Percentiles rank a stretch among this genome's conserved stretches.
phyloP scores from a whole-genome alignment of 2,888 invertebrate genomes.

The Sarcophaga subvicina region DNA sequence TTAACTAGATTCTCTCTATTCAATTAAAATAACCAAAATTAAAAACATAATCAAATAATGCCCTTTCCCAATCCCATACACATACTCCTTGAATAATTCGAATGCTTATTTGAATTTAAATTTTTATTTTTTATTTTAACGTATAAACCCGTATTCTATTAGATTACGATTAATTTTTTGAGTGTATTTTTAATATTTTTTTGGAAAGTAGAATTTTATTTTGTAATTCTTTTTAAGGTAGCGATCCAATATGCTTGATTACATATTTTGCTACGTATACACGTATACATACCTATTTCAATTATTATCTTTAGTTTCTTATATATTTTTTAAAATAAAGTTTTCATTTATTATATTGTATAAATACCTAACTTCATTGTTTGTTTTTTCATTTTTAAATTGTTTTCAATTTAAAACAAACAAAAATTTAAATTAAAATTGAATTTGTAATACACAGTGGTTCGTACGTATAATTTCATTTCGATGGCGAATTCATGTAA shows the following conservation, averaged over 20 bases:
- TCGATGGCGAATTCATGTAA: constrained; percentile 17
- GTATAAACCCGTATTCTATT: too few species aligned
- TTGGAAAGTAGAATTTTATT: background rate
- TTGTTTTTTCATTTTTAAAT: constrained; percentile 2
- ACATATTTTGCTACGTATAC: background rate
- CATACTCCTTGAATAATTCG: constrained; percentile 6
- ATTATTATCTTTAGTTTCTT: background rate
- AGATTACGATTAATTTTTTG: background rate
- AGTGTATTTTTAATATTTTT: constrained; percentile 10
- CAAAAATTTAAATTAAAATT: background rate
- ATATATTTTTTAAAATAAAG: constrained; percentile 44
- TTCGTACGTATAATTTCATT: constrained; percentile 23
- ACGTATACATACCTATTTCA: constrained; percentile 9
- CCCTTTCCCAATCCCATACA: background rate
- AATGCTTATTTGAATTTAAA: constrained; percentile 44
- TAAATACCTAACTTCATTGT: background rate
- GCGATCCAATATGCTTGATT: constrained; percentile 5
- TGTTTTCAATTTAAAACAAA: background rate
- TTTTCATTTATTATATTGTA: constrained; percentile 34
- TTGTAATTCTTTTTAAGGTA: constrained; percentile 7
- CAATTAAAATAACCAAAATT: background rate
- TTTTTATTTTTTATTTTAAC: constrained; percentile 14
- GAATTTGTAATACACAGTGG: constrained; percentile 28
- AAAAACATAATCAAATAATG: background rate
- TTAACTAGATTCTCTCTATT: constrained; percentile 32